Conservation (phyloP, 2,113 vertebrate genomes). For the Dolichallabes microphthalmus region DNA sequence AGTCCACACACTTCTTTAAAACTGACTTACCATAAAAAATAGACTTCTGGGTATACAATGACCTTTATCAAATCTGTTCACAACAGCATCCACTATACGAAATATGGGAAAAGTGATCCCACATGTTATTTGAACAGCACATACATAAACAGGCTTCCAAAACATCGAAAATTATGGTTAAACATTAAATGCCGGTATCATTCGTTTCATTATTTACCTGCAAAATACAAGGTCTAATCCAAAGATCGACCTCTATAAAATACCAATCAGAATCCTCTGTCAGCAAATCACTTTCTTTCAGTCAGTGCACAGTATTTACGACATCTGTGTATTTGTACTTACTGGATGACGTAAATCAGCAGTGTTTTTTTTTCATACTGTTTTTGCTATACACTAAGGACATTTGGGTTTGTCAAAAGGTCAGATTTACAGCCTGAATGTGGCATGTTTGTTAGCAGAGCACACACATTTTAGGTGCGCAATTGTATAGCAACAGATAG, state of each 20-base stretch:
- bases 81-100: background rate
- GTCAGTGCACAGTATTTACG: background rate
- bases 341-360: background rate
- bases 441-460: too few relatives aligned
- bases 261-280: background rate
- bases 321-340: background rate
- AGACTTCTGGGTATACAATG: slow-evolving; percentile 12
- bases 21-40: slow-evolving; percentile 3
- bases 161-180: background rate
- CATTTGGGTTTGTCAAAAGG: background rate
- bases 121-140: slow-evolving; percentile 13
- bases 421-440: background rate
- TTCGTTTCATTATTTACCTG: background rate
- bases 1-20: background rate
- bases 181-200: slow-evolving; percentile 2
- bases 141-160: background rate
- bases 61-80: slow-evolving; percentile 27
- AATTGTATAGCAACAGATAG: too few relatives aligned
- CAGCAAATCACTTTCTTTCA: background rate
- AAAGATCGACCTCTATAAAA: slow-evolving; percentile 2
- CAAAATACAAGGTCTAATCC: background rate
- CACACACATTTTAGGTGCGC: too few relatives aligned
- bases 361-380: background rate
- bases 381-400: background rate
- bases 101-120: background rate